Base-by-base conservation (phyloP, 2,888 invertebrate species). In the Drosophila niveifrons region DNA sequence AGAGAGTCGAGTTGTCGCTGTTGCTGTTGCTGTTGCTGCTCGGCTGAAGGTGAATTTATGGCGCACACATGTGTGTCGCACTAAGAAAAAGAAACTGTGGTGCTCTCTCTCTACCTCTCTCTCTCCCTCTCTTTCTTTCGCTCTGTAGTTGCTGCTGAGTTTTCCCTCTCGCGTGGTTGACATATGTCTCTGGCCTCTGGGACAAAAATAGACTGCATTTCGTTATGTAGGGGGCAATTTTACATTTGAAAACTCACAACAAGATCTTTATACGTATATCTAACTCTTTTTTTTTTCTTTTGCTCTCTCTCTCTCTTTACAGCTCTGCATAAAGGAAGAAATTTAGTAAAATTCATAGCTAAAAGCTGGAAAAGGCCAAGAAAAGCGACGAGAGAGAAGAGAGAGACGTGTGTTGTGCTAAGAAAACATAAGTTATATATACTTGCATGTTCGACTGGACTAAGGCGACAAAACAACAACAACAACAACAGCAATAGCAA, bases 11-110 rank as follows among this genome's bases (percentile, higher is more conserved):
- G 55, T 76, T 75, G 67, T 68, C 66, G 58, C 31, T 44, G 61
- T 61, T 15, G 58, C n/a, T 61, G 59, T 15, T 39, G 70, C 62
- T 88, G 85, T 36, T 50, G 75, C 67, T 50, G 64, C 68, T 83
- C 69, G 46, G 67, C 68, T 85, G 88, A 88, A 87, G 86, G 86
- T 87, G 88, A 87, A 87, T 87, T 87, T 87, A 87, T 87, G 80
- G 88, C 72, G 82, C 83, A 83, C 88, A 87, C 80, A 86, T 87
- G 88, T 36, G 36, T 36, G 0, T 36, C n/a, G 78, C 72, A 75
- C 71, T 68, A 58, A 31, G 47, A 48, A 56, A 44, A 44, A 55
- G 53, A 39, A 3, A 18, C 55, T 66, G 48, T 4, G 3, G n/a
- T n/a, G n/a, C n/a, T n/a, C 4, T 3, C n/a, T 3, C 36, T 36